Evolutionary conservation across 2,113 vertebrate species (phyloP).

Genomic region (Cyphomyrus discorhynchus): DNA sequence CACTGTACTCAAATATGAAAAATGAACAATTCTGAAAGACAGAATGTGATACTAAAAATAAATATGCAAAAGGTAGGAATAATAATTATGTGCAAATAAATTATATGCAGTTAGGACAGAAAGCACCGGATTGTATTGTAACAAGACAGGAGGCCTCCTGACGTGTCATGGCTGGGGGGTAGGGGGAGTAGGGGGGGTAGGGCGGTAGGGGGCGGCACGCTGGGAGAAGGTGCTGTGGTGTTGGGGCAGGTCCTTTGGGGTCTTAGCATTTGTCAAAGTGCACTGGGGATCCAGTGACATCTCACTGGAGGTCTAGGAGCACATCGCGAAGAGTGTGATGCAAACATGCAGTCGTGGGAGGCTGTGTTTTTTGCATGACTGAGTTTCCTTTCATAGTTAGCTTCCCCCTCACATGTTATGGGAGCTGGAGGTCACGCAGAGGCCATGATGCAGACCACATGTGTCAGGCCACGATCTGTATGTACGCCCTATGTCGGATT

Average conservation of each 20-base stretch:
- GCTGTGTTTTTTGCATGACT: neutral
- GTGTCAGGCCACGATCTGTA: neutral
- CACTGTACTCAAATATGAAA: neutral
- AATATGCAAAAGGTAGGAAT: neutral
- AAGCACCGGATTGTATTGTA: neutral
- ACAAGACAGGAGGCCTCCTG: neutral
- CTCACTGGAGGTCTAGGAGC: neutral
- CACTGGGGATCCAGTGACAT: neutral
- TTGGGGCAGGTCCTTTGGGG: neutral
- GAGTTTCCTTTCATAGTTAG: neutral
- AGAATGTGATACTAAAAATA: neutral
- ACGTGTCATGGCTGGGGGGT: neutral
- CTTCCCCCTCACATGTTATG: neutral
- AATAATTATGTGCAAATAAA: neutral
- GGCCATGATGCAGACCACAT: neutral
- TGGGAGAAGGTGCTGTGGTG: neutral
- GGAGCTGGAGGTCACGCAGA: neutral
- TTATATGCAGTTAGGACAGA: neutral
- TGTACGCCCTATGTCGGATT: neutral
- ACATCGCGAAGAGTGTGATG: neutral
- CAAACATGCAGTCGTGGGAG: neutral
- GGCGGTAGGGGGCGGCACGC: neutral
- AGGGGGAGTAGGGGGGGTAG: neutral
- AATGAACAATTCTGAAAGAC: neutral
- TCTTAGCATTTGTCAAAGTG: neutral